Evolutionary conservation across 2,888 invertebrate species (phyloP), one percentile per base, ranked within the genome.

Genomic region (Torymus auratus): DNA sequence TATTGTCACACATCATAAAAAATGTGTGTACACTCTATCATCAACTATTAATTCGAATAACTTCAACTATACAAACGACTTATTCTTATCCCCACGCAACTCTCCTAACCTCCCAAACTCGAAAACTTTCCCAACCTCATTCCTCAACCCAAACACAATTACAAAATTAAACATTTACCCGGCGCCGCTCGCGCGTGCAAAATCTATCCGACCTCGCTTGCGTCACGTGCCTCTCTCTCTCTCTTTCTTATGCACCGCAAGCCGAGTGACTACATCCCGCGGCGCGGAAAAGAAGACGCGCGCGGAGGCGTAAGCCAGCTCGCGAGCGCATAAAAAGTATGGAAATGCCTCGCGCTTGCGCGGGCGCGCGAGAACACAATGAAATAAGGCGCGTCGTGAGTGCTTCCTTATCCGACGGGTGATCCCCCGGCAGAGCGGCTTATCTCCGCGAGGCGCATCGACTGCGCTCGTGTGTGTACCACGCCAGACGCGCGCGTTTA

Each of bases 361-460:
- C 71, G 17, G 23, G 14, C 58, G n/a, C 67, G 53, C 52, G 69
- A 62, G 62, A 65, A n/a, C 58, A 83, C 84, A 85, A 86, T 87
- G 84, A 86, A 85, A 85, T 84, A 86, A 86, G 85, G 84, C 83
- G 82, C 83, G 82, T 81, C 83, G 83, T 81, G 85, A 86, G 85
- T 84, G 86, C 83, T 84, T 83, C 84, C 84, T 85, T 84, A 86
- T 85, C 84, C 83, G 79, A 7, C 62, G 74, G 75, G 83, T 85
- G 83, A 86, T 85, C 85, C 83, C 76, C 58, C 71, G 14, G 58
- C 56, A 41, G 71, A 73, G 50, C 70, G 56, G 70, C 70, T 71
- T 78, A 71, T 71, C 71, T 64, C 67, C n/a, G 20, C 23, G 11
- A 28, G 20, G 71, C 52, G 60, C 23, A 50, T 61, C 71, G 64